Base-by-base conservation (phyloP, 2,888 invertebrate genomes). In the Macrostomum cliftonense region DNA sequence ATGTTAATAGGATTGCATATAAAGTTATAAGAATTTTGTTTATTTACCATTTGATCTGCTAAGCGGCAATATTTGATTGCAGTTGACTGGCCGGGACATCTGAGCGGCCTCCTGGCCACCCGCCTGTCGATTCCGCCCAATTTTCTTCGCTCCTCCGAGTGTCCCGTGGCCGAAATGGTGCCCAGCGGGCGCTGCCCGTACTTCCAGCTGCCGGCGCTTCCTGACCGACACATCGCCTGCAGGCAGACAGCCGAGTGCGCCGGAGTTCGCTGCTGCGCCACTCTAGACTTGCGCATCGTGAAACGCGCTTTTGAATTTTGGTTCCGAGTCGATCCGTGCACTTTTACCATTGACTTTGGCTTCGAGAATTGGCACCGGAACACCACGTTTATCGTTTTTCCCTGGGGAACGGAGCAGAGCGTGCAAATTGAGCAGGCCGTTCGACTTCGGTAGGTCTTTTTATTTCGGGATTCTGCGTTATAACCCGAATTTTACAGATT, bases 241-340 rank as follows among this genome's bases (percentile, higher is more conserved):
- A 49, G 54, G 37, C 42, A 57, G 20, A 53, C 56, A 1, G 53
- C 52, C 42, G 54, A 54, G 5, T 58, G 58, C 49, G 52, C 57
- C 14, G 47, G 46, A 12, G 40, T 56, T 2, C 37, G 47, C 16
- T 58, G 57, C 39, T 57, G 57, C 50, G 17, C 55, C 14, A 47
- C 55, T 38, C 51, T 55, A 39, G 54, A 57, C 37, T 20, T 52
- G 16, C 12, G 37, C 20, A 49, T 53, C 19, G 47, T 59, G 7
- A 49, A 52, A 19, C 42, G 54, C 16, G 44, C 56, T 11, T 53
- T 59, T 39, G 53, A 55, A 37, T 42, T 53, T 14, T 52, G 51
- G 39, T 39, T 59, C 2, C 49, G 52, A 17, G 42, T 59, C n/a
- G 53, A 59, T 43, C 54, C 56, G 2, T 59, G 59, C 47, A 52